A percentile compares a stretch with the other conserved stretches of the same genome.
phyloP scores from a whole-genome alignment of 1,140 invertebrate species.

The Brachionus rubens region DNA sequence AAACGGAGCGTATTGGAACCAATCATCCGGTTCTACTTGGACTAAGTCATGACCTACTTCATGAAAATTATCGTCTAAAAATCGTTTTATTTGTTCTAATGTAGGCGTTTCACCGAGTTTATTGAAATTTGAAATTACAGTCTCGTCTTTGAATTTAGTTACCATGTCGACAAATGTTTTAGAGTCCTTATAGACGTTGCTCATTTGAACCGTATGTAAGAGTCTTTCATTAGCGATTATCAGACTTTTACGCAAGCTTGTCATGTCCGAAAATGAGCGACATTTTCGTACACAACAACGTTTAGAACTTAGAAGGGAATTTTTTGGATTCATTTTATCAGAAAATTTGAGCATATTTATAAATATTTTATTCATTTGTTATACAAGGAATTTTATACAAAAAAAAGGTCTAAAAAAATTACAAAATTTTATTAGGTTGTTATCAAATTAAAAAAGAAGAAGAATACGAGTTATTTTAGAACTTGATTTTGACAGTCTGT shows the following conservation, averaged over 20 bases:
- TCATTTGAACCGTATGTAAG: slow-evolving; percentile 46
- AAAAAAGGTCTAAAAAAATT: too few relatives aligned
- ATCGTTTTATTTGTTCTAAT: slow-evolving; percentile 6
- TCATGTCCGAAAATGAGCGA: slow-evolving; percentile 21
- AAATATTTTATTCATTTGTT: background rate
- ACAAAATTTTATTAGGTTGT: too few relatives aligned
- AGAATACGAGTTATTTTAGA: too few relatives aligned
- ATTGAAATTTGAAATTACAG: background rate
- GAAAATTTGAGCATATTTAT: background rate
- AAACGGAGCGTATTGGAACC: slow-evolving; percentile 27
- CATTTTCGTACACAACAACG: slow-evolving; percentile 5
- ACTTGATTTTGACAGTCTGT: too few relatives aligned
- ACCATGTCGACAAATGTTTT: slow-evolving; percentile 47
- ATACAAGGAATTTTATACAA: background rate
- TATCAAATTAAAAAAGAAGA: too few relatives aligned
- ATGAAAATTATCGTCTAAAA: slow-evolving; percentile 34
- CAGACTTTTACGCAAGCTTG: background rate
- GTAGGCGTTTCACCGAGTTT: background rate
- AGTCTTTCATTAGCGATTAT: slow-evolving; percentile 18
- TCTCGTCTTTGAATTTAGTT: background rate
- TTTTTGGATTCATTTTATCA: background rate
- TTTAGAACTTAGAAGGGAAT: too few relatives aligned
- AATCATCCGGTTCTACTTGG: slow-evolving; percentile 38
- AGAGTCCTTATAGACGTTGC: slow-evolving; percentile 37
- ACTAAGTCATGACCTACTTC: slow-evolving; percentile 9